A percentile compares a stretch with the other conserved stretches of the same genome.
Evolutionary conservation across 2,888 invertebrate genomes (phyloP).

Genomic region (Julus scanicus): DNA sequence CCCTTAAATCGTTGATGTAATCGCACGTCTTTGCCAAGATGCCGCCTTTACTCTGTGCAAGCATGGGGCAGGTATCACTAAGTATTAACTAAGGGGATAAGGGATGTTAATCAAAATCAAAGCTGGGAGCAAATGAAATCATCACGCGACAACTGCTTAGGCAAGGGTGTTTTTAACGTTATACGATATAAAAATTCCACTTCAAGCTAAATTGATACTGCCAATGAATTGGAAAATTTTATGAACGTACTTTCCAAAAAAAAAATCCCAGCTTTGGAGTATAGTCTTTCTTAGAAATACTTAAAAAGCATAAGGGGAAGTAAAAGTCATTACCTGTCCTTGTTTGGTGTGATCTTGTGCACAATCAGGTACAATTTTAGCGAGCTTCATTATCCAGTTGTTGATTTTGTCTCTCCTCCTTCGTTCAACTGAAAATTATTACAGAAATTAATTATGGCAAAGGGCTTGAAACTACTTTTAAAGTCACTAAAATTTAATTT

Average conservation of each 20-base stretch:
- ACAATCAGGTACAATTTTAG: constrained; percentile 87
- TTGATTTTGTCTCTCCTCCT: constrained; percentile 95
- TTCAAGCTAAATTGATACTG: constrained; percentile 2
- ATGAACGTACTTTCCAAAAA: constrained; percentile 7
- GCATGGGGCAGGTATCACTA: constrained; percentile 52
- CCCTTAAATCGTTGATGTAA: constrained; percentile 86
- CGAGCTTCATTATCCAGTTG: constrained; percentile 93
- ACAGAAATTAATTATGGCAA: background rate
- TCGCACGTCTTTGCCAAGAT: constrained; percentile 96
- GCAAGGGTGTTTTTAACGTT: constrained; percentile 1
- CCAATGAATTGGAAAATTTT: background rate
- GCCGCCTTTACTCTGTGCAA: constrained; percentile 87
- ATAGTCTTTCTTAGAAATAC: constrained; percentile 1
- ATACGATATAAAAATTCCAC: constrained; percentile 16
- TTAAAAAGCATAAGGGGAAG: background rate
- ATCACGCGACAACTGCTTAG: background rate
- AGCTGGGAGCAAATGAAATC: constrained; percentile 48
- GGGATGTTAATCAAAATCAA: constrained; percentile 52
- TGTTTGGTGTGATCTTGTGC: constrained; percentile 70
- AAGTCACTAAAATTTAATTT: no score
- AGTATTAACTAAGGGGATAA: constrained; percentile 50
- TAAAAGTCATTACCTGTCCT: constrained; percentile 70
- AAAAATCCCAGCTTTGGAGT: constrained; percentile 49
- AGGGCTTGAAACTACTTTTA: no score
- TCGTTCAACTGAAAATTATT: constrained; percentile 76